Evolutionary conservation across 2,797 vertebrate species (phyloP).

Genomic region (Silurus aristotelis): DNA sequence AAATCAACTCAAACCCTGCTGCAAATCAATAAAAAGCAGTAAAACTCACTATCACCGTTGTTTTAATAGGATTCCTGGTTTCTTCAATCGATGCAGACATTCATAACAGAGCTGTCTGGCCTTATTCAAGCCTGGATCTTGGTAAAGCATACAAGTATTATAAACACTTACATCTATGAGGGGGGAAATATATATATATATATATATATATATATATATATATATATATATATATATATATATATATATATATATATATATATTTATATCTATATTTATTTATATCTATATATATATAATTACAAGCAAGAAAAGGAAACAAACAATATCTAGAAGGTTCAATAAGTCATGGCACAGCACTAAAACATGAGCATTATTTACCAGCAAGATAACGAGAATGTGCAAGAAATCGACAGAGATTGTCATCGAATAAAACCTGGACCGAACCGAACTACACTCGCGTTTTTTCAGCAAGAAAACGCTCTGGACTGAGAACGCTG

Average conservation of each 20-base stretch:
- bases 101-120: conserved; percentile 9
- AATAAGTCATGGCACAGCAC: conserved; percentile 39
- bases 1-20: neutral
- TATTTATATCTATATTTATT: no score
- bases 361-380: conserved; percentile 45
- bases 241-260: no score
- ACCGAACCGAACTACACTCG: conserved; percentile 32
- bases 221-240: no score
- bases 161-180: neutral
- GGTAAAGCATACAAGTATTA: neutral
- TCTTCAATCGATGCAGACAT: neutral
- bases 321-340: conserved; percentile 14
- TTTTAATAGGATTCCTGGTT: neutral
- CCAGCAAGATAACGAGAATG: conserved; percentile 59
- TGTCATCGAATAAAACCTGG: conserved; percentile 66
- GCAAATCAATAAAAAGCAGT: neutral
- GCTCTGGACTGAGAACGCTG: neutral
- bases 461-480: conserved; percentile 13
- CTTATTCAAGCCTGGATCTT: neutral
- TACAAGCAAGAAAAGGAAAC: neutral
- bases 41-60: neutral
- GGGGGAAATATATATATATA: no score
- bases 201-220: no score
- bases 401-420: conserved; percentile 65
- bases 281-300: no score